These are phyloP conservation scores for Ceyx erithaca DNA, from an alignment of 2,797 vertebrate species.

Conservation along the genomic window DNA sequence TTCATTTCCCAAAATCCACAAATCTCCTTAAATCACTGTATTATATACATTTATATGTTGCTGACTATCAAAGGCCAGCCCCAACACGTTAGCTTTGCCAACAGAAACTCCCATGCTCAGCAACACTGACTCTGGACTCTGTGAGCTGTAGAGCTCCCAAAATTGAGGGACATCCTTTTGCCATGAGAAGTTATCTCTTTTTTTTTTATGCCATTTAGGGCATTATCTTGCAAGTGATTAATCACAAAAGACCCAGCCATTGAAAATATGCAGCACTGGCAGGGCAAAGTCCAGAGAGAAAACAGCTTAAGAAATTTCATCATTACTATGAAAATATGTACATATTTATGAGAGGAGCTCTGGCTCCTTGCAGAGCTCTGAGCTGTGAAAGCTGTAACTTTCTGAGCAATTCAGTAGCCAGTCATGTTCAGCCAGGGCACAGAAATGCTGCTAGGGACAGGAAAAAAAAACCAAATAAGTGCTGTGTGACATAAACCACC, in stretches of 20 bases:
- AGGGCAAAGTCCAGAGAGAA: background rate
- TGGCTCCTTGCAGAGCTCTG: background rate
- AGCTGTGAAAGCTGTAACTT: background rate
- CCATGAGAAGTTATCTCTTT: background rate
- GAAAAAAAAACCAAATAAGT: background rate
- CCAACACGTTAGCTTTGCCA: background rate
- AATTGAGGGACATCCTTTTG: background rate
- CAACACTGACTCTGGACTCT: background rate
- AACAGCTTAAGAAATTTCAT: background rate
- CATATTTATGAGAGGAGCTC: background rate
- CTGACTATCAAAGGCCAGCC: background rate
- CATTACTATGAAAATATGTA: background rate
- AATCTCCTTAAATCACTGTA: background rate
- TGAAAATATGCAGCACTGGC: background rate
- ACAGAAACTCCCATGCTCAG: background rate
- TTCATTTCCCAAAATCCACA: background rate
- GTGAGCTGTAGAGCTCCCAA: background rate
- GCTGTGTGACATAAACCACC: background rate
- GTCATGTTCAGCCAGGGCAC: fast-evolving
- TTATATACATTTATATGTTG: background rate
- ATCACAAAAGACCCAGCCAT: background rate
- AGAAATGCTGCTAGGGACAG: background rate
- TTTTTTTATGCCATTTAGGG: background rate
- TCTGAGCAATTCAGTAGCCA: background rate
- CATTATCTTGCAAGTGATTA: background rate